Percentiles rank a stretch among this genome's conserved stretches.
Conservation (phyloP, 64 coral and sea anemone species). For the Trachythela sp. region DNA sequence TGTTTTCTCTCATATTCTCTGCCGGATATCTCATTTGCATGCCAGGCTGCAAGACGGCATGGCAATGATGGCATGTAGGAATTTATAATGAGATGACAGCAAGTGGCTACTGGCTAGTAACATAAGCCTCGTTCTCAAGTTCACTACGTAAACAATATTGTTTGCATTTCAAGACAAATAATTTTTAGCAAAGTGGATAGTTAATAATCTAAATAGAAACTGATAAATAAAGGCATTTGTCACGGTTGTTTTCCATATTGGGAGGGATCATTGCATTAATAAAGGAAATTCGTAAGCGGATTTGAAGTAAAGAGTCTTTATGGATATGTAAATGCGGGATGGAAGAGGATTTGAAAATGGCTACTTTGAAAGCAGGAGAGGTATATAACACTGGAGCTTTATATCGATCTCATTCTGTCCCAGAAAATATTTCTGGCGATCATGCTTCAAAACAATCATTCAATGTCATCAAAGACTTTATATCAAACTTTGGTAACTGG, state of each 20-base stretch:
- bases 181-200: neutral
- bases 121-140: too few relatives aligned
- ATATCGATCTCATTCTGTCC: conserved; percentile 14
- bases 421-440: conserved; percentile 23
- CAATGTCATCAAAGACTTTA: neutral
- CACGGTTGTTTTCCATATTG: neutral
- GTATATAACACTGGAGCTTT: neutral
- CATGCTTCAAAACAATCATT: neutral
- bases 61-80: too few relatives aligned
- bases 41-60: too few relatives aligned
- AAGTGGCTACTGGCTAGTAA: too few relatives aligned
- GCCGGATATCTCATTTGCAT: too few relatives aligned
- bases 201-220: neutral
- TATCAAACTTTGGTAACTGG: conserved; percentile 5
- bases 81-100: too few relatives aligned
- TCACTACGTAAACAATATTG: neutral
- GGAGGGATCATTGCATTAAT: neutral
- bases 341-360: neutral
- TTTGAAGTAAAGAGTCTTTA: neutral
- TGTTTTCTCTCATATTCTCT: too few relatives aligned
- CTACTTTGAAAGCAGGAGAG: neutral
- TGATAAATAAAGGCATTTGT: neutral
- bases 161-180: neutral
- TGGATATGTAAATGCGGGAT: neutral
- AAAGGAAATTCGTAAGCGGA: neutral